A percentile compares a stretch with the other conserved stretches of the same genome.
Evolutionary conservation across 2,113 vertebrate genomes (phyloP).

Genomic region (Nanger granti): DNA sequence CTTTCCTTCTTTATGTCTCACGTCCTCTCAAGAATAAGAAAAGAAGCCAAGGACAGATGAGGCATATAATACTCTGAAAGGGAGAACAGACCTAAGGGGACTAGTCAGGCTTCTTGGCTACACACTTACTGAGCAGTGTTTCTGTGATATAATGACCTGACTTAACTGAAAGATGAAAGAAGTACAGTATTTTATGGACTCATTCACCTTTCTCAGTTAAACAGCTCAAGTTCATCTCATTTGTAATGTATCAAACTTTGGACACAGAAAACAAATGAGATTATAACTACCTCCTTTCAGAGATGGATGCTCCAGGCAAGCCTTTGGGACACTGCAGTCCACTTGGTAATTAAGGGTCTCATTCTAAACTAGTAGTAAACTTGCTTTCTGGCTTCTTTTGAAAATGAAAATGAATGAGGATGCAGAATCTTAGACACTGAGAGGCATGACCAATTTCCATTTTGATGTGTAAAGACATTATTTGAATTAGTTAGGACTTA

Average conservation of each 20-base stretch:
- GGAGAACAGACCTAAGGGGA: rapidly evolving
- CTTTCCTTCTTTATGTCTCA: background rate
- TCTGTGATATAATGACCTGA: background rate
- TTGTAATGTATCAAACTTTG: conserved; percentile 18
- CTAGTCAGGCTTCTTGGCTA: background rate
- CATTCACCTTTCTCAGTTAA: background rate
- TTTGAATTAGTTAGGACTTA: background rate
- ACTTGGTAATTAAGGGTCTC: background rate
- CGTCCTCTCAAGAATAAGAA: background rate
- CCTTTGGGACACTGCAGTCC: background rate
- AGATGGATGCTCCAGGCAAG: background rate
- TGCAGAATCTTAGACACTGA: background rate
- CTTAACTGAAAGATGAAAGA: background rate
- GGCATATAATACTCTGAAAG: background rate
- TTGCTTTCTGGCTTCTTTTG: background rate
- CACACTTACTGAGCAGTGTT: background rate
- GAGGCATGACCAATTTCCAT: background rate
- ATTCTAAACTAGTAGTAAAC: background rate
- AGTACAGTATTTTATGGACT: background rate
- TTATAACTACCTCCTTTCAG: conserved; percentile 9
- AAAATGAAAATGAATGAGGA: background rate
- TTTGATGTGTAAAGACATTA: background rate
- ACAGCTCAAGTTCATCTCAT: background rate
- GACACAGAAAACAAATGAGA: conserved; percentile 1
- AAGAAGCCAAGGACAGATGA: background rate